These are phyloP conservation scores for Heptranchias perlo DNA, from an alignment of 2,113 vertebrate species.

Conservation along the genomic window DNA sequence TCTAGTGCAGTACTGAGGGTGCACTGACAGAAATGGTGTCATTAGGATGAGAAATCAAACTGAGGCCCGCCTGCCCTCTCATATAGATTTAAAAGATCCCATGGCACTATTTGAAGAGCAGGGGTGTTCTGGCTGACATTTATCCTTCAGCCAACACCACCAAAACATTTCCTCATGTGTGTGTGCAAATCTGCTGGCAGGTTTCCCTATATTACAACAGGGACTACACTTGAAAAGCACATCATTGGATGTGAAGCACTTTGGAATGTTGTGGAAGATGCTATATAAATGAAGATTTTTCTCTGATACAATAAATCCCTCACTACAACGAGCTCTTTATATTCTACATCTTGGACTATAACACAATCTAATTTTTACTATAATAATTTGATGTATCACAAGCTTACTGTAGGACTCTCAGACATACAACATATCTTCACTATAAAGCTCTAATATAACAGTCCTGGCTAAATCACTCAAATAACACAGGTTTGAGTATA, in stretches of 20 bases:
- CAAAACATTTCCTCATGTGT: background rate
- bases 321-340: background rate
- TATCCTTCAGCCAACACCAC: background rate
- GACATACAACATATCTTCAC: no score
- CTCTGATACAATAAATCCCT: background rate
- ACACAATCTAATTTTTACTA: background rate
- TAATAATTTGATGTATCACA: no score
- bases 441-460: no score
- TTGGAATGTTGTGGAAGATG: background rate
- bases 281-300: background rate
- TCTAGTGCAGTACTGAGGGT: no score
- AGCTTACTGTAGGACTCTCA: no score
- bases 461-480: no score
- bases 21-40: background rate
- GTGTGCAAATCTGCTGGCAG: background rate
- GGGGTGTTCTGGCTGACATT: background rate
- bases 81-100: background rate
- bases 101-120: background rate
- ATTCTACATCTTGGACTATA: background rate
- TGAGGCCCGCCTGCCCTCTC: background rate
- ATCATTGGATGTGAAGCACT: background rate
- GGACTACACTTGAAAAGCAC: background rate
- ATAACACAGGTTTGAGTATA: no score
- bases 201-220: background rate
- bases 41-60: background rate